Evolutionary conservation across 2,113 vertebrate species (phyloP).

Genomic region (Dascyllus trimaculatus): DNA sequence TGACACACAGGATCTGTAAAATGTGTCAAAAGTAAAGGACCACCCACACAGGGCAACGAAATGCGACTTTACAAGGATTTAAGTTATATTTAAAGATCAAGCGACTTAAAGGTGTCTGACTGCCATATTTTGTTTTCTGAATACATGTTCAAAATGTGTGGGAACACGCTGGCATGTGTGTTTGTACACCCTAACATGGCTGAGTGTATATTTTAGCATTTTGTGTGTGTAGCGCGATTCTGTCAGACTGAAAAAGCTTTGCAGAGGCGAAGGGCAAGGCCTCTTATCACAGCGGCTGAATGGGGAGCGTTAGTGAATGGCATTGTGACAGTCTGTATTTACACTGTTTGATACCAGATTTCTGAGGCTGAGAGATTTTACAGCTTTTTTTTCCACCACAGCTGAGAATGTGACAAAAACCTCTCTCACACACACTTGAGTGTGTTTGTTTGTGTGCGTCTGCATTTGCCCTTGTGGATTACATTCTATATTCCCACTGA

Average conservation of each 20-base stretch:
- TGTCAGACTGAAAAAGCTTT: conserved; percentile 28
- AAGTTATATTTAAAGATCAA: background rate
- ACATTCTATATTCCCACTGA: conserved; percentile 2
- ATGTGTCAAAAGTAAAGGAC: conserved; percentile 5
- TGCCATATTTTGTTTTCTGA: conserved; percentile 2
- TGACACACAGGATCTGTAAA: background rate
- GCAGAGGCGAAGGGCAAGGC: conserved; percentile 14
- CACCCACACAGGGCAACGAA: background rate
- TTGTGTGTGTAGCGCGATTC: conserved; percentile 16
- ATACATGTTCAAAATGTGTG: conserved; percentile 4
- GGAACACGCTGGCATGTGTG: background rate
- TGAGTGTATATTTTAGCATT: conserved; percentile 16
- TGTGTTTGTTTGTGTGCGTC: background rate
- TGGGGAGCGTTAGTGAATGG: conserved; percentile 39
- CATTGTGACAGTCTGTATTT: conserved; percentile 39
- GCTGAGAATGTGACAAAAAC: conserved; percentile 47
- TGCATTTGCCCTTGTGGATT: conserved; percentile 33
- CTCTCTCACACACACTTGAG: conserved; percentile 20
- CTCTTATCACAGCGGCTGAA: conserved; percentile 34
- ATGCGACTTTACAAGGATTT: background rate
- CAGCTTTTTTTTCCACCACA: conserved; percentile 15
- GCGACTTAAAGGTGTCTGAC: background rate
- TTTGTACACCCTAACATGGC: background rate
- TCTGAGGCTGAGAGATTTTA: conserved; percentile 48
- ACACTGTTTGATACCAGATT: conserved; percentile 48